A percentile compares a stretch with the other conserved stretches of the same genome.
Conservation (phyloP, 1,140 invertebrate genomes). For the Megathymus violae region DNA sequence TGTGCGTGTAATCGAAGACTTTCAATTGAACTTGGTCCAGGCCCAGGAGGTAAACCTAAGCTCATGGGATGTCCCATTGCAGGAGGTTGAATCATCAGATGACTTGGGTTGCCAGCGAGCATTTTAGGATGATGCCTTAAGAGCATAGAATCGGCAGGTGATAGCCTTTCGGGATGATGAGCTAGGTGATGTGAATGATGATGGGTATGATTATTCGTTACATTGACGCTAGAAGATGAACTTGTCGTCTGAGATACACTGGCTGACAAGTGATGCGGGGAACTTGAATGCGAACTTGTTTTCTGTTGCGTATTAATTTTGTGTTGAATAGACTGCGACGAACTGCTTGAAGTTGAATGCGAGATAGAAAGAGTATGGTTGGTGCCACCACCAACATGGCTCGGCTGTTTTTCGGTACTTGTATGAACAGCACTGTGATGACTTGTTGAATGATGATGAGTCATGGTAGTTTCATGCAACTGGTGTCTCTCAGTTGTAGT, state of each 20-base stretch:
- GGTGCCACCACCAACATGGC: slow-evolving; percentile 80
- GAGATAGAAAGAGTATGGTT: slow-evolving; percentile 86
- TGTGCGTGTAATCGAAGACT: slow-evolving; percentile 82
- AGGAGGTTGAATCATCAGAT: slow-evolving; percentile 86
- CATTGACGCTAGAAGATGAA: slow-evolving; percentile 79
- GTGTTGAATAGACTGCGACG: slow-evolving; percentile 85
- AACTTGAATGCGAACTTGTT: slow-evolving; percentile 79
- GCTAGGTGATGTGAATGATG: slow-evolving; percentile 85
- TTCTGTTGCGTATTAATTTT: slow-evolving; percentile 85
- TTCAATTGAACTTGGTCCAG: slow-evolving; percentile 82
- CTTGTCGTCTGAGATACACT: slow-evolving; percentile 82
- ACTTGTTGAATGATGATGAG: slow-evolving; percentile 86
- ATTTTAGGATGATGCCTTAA: slow-evolving; percentile 84
- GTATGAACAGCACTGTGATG: slow-evolving; percentile 87
- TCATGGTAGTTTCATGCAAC: slow-evolving; percentile 85
- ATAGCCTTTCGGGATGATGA: slow-evolving; percentile 81
- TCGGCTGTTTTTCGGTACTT: slow-evolving; percentile 85
- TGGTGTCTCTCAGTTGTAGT: slow-evolving; percentile 83
- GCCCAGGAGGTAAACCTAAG: slow-evolving; percentile 81
- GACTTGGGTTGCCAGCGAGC: slow-evolving; percentile 85
- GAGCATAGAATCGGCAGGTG: slow-evolving; percentile 82
- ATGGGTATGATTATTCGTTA: slow-evolving; percentile 79
- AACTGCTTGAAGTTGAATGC: slow-evolving; percentile 86
- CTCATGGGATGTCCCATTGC: slow-evolving; percentile 84
- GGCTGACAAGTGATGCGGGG: slow-evolving; percentile 83